Percentiles rank a stretch among this genome's conserved stretches.
Evolutionary conservation across 2,888 invertebrate genomes (phyloP).

Genomic region (Periphyllus acericola): DNA sequence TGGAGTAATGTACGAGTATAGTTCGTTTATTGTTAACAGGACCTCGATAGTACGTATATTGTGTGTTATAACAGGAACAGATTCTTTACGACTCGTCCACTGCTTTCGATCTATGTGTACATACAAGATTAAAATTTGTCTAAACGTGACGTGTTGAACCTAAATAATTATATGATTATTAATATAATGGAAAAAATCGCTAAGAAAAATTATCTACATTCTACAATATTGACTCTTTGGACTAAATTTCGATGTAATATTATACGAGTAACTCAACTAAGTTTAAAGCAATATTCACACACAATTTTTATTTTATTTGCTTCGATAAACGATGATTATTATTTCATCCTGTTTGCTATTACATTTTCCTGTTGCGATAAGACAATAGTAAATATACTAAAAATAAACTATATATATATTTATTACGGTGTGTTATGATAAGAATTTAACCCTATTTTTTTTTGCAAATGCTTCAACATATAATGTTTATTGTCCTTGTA

Average conservation of each 20-base stretch:
- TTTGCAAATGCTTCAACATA: constrained; percentile 6
- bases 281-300: too few species aligned
- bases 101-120: neutral
- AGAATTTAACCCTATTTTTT: constrained; percentile 63
- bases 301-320: constrained; percentile 21
- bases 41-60: neutral
- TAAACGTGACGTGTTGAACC: too few species aligned
- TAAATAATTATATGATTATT: too few species aligned
- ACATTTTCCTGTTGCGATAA: constrained; percentile 47
- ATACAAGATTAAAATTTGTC: too few species aligned
- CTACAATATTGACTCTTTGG: too few species aligned
- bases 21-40: constrained; percentile 16
- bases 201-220: too few species aligned
- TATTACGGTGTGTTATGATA: constrained; percentile 32
- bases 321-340: constrained; percentile 38
- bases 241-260: too few species aligned
- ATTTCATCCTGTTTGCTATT: constrained; percentile 9
- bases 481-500: constrained; percentile 31
- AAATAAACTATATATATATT: neutral
- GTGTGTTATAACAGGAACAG: constrained; percentile 10
- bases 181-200: too few species aligned
- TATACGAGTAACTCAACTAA: too few species aligned
- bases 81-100: constrained; percentile 17
- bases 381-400: constrained; percentile 7
- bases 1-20: neutral